Base-by-base conservation (phyloP, 2,113 vertebrate species). In the Perca flavescens region DNA sequence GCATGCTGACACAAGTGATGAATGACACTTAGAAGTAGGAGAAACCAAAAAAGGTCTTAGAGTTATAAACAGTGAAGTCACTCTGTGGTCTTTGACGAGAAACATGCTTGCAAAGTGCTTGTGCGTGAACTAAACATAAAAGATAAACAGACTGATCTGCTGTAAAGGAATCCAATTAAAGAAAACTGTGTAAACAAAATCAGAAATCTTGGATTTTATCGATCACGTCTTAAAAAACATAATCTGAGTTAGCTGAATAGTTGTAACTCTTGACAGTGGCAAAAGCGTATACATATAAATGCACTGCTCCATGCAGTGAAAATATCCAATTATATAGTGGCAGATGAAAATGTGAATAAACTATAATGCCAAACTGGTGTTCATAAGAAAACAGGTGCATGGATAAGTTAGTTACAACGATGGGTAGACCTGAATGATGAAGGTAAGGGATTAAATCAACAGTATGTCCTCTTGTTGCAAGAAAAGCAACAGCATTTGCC, bases 1-100 rank as follows among this genome's bases (percentile, higher is more conserved):
- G 67, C 70, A 64, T 36, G 50, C 83, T 72, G 82, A 87, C 87
- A 77, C 68, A 31, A 83, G 74, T 84, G 84, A 86, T 81, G 76
- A 82, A 83, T 71, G 72, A 65, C 83, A 40, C 65, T 66, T 16
- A 34, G 19, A 34, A 63, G 46, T 3, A 21, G 67, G 62, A 64
- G 56, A 61, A 73, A 80, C 58, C 16, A 49, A 60, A 85, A 36
- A 54, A 52, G 67, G 43, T 83, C 65, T 83, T 46, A 8, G 54
- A 67, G 53, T 77, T 63, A 43, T 47, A 80, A 86, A 85, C 72
- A 68, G 46, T 72, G 36, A 80, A 40, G 61, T 64, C 52, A 12
- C 14, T 40, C 34, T 28, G 66, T 1, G 25, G 65, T 31, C n/a
- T 64, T 31, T 70, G 64, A 82, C 22, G 3, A 60, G 63, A 81